Evolutionary conservation across 2,888 invertebrate species (phyloP).

Genomic region (Platypus cylindrus): DNA sequence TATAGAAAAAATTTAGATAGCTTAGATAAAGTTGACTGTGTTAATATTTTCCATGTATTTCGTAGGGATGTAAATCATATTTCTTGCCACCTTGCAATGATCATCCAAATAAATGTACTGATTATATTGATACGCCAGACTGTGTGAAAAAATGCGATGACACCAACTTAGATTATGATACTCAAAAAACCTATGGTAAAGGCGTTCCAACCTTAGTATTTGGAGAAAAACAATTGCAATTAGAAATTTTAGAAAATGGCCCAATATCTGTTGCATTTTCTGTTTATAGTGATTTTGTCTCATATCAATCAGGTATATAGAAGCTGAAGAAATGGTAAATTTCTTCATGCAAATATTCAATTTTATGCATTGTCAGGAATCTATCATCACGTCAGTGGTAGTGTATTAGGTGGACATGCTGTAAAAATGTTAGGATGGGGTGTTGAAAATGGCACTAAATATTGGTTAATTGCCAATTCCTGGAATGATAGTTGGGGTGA

Average conservation of each 20-base stretch:
- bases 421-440: conserved; percentile 87
- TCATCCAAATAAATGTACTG: conserved; percentile 9
- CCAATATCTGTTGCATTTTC: conserved; percentile 78
- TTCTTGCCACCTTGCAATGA: conserved; percentile 14
- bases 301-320: conserved; percentile 10
- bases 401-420: conserved; percentile 69
- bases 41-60: no score
- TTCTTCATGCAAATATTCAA: no score
- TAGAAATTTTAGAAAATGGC: conserved; percentile 68
- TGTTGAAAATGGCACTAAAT: conserved; percentile 53
- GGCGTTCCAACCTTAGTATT: background rate
- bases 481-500: conserved; percentile 92
- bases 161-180: conserved; percentile 3
- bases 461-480: conserved; percentile 84
- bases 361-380: conserved; percentile 43
- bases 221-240: conserved; percentile 49
- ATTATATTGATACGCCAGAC: conserved; percentile 13
- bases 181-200: conserved; percentile 8
- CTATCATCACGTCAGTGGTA: conserved; percentile 59
- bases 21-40: no score
- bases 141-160: conserved; percentile 11
- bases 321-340: no score
- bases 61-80: conserved; percentile 14
- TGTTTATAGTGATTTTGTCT: conserved; percentile 64
- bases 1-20: background rate